Percentiles rank a stretch among this genome's conserved stretches.
phyloP scores from a whole-genome alignment of 2,797 vertebrate genomes.

The Valencia hispanica region DNA sequence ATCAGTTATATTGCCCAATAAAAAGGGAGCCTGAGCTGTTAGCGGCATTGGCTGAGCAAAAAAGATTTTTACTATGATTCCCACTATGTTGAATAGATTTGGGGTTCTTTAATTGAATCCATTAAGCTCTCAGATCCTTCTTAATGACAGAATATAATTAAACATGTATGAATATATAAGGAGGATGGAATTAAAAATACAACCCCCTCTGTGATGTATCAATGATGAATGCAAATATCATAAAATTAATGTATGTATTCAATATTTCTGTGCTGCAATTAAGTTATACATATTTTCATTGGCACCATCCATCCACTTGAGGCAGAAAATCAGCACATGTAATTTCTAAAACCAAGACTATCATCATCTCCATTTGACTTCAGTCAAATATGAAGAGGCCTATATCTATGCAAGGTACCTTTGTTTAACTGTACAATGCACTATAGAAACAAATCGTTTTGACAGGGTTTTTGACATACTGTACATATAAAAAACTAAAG shows the following conservation, averaged over 20 bases:
- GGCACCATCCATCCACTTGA: conserved; percentile 19
- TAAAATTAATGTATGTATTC: conserved; percentile 43
- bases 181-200: conserved; percentile 13
- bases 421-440: too few species aligned
- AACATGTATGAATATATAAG: conserved; percentile 23
- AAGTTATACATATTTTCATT: conserved; percentile 55
- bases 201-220: conserved; percentile 17
- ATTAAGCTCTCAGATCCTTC: conserved; percentile 27
- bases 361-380: conserved; percentile 9
- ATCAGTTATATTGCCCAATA: conserved; percentile 49
- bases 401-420: neutral
- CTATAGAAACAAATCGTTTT: too few species aligned
- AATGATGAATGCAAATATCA: conserved; percentile 37
- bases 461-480: too few species aligned
- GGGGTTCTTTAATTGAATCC: conserved; percentile 30
- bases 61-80: conserved; percentile 25
- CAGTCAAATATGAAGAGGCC: neutral
- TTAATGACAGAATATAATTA: conserved; percentile 21
- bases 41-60: conserved; percentile 22
- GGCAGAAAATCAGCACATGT: conserved; percentile 31
- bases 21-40: conserved; percentile 41
- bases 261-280: conserved; percentile 44
- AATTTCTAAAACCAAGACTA: conserved; percentile 13
- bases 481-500: neutral
- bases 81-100: conserved; percentile 23